Base-by-base conservation (phyloP, 2,888 invertebrate species). In the Pelosia muscerda region DNA sequence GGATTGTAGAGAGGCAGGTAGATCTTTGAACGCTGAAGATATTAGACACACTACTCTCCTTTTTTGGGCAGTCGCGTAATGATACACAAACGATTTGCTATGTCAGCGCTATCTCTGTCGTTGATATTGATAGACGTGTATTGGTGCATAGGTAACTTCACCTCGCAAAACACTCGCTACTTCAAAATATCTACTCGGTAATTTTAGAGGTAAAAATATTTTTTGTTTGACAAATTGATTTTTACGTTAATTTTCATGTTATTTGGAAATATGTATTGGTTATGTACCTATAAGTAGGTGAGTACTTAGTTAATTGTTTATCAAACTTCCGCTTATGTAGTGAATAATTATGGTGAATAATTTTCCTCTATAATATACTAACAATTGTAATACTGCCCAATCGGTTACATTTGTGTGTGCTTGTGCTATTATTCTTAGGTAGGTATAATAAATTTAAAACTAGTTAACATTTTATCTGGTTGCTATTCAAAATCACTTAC, bases 11-110 rank as follows among this genome's bases (percentile, higher is more conserved):
- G 9, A 49, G n/a, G n/a, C 49, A n/a, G n/a, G 9, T 49, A 49
- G 19, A 49, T n/a, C 42, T 8, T 42, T 42, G 19, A 42, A 42
- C 19, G 15, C 42, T 49, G 49, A 49, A 49, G 8, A 49, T n/a
- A 49, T 15, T 9, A 19, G 11, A 11, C 34, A 0, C 38, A 15
- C n/a, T n/a, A n/a, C 31, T 10, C 31, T 31, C 31, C 31, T 31
- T 49, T 49, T 49, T 49, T 49, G 13, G 42, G n/a, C 49, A 9
- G n/a, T 58, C 90, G 92, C 6, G 76, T 55, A 85, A 99, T 99
- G 63, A n/a, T 49, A 42, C 42, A 49, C 9, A n/a, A 49, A 49
- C 49, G 49, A 49, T n/a, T n/a, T n/a, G 49, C 49, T n/a, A 9
- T 49, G 49, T 49, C n/a, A 49, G 49, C 49, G 49, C n/a, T 49